These are phyloP conservation scores for Pissodes strobi DNA, from an alignment of 1,140 invertebrate genomes.

Conservation along the genomic window DNA sequence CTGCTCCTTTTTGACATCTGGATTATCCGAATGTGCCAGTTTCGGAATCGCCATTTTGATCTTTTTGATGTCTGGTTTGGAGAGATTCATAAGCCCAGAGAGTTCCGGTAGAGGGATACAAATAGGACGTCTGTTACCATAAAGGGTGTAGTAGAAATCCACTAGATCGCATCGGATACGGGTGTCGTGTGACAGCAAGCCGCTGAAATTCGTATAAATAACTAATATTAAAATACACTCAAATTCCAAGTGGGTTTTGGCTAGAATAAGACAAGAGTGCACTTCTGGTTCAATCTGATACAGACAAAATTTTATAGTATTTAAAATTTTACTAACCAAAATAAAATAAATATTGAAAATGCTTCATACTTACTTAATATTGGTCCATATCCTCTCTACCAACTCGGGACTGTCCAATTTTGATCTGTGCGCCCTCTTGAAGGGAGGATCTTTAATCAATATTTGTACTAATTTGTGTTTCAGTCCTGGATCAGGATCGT, in stretches of 20 bases:
- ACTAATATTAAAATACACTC: too few relatives aligned
- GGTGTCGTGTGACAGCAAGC: slow-evolving; percentile 82
- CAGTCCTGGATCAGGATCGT: slow-evolving; percentile 83
- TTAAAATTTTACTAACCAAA: too few relatives aligned
- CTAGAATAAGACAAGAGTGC: too few relatives aligned
- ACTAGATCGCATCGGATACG: slow-evolving; percentile 87
- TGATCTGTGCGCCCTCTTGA: slow-evolving; percentile 71
- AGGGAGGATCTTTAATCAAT: slow-evolving; percentile 84
- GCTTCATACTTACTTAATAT: slow-evolving; percentile 75
- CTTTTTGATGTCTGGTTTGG: slow-evolving; percentile 39
- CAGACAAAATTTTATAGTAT: too few relatives aligned
- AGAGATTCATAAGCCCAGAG: slow-evolving; percentile 62
- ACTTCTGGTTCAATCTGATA: too few relatives aligned
- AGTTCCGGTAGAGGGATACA: slow-evolving; percentile 78
- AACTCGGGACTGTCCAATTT: slow-evolving; percentile 79
- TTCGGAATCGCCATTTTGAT: slow-evolving; percentile 37
- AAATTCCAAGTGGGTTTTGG: too few relatives aligned
- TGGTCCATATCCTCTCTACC: slow-evolving; percentile 81
- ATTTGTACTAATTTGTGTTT: slow-evolving; percentile 74
- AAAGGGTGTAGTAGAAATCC: slow-evolving; percentile 92
- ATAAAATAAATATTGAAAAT: too few relatives aligned
- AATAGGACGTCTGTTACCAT: slow-evolving; percentile 78
- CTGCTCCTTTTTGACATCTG: slow-evolving; percentile 23
- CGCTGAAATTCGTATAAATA: slow-evolving; percentile 63
- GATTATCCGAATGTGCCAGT: slow-evolving; percentile 11